A percentile compares a stretch with the other conserved stretches of the same genome.
These are phyloP conservation scores for Philopotamus ludificatus DNA, from an alignment of 1,140 invertebrate species.

Conservation along the genomic window DNA sequence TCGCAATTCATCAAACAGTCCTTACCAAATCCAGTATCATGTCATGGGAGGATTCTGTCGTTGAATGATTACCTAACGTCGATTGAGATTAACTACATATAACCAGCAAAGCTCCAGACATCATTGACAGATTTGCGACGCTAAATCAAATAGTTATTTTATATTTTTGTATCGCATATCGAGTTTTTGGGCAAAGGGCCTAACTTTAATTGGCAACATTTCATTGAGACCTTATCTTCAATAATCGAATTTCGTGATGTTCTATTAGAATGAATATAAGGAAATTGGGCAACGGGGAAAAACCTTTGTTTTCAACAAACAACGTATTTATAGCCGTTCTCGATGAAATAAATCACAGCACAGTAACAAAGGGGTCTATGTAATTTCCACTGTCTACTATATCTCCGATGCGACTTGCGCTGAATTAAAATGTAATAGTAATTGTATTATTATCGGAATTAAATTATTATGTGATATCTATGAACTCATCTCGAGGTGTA, in stretches of 20 bases:
- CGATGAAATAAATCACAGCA: background rate
- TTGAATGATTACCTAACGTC: background rate
- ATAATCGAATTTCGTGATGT: background rate
- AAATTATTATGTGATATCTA: too few species aligned
- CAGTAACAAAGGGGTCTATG: background rate
- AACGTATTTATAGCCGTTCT: background rate
- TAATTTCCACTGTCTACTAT: background rate
- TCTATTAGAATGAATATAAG: slow-evolving; percentile 1
- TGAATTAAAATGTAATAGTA: too few species aligned
- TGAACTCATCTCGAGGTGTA: too few species aligned
- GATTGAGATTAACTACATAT: background rate
- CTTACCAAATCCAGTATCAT: background rate
- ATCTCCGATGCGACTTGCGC: too few species aligned
- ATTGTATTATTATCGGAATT: too few species aligned
- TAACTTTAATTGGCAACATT: slow-evolving; percentile 5
- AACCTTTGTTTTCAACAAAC: background rate
- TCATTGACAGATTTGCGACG: background rate
- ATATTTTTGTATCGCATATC: background rate
- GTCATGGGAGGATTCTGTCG: background rate
- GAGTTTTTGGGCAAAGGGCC: background rate
- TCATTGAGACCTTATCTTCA: slow-evolving; percentile 1
- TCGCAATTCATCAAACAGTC: too few species aligned
- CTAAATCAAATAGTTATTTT: background rate
- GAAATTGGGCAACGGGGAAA: background rate
- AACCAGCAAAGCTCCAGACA: background rate